Evolutionary conservation across 2,888 invertebrate genomes (phyloP).

Genomic region (Doris montereyensis): DNA sequence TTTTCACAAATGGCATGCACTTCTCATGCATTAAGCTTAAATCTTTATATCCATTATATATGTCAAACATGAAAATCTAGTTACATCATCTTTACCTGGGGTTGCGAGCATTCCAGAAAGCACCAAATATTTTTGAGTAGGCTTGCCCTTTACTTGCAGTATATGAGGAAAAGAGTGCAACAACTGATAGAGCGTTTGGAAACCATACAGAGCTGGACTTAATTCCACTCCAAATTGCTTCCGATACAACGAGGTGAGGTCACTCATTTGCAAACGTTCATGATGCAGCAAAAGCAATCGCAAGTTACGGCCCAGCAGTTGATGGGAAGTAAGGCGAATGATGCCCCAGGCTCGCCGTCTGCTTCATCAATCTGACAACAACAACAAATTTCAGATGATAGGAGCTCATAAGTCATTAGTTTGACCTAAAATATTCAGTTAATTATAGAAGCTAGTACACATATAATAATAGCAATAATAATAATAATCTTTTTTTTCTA

Average conservation of each 20-base stretch:
- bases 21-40: too few relatives aligned
- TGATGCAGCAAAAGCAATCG: conserved; percentile 75
- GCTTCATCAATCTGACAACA: conserved; percentile 37
- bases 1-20: too few relatives aligned
- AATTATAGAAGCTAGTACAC: not conserved
- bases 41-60: too few relatives aligned
- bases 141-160: conserved; percentile 74
- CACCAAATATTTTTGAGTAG: conserved; percentile 54
- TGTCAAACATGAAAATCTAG: too few relatives aligned
- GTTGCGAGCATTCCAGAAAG: conserved; percentile 50
- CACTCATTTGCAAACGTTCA: conserved; percentile 72
- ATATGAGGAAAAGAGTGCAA: conserved; percentile 77
- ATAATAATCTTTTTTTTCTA: too few relatives aligned
- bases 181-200: conserved; percentile 75
- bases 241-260: conserved; percentile 61
- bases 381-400: too few relatives aligned
- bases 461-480: too few relatives aligned
- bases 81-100: conserved; percentile 53
- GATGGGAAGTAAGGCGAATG: conserved; percentile 69
- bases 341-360: conserved; percentile 55
- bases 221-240: conserved; percentile 73
- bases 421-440: conserved; percentile 5
- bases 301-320: conserved; percentile 76
- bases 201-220: conserved; percentile 76
- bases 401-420: too few relatives aligned